A percentile compares a stretch with the other conserved stretches of the same genome.
These are phyloP conservation scores for Polyodon spathula DNA, from an alignment of 2,113 vertebrate species.

Conservation along the genomic window DNA sequence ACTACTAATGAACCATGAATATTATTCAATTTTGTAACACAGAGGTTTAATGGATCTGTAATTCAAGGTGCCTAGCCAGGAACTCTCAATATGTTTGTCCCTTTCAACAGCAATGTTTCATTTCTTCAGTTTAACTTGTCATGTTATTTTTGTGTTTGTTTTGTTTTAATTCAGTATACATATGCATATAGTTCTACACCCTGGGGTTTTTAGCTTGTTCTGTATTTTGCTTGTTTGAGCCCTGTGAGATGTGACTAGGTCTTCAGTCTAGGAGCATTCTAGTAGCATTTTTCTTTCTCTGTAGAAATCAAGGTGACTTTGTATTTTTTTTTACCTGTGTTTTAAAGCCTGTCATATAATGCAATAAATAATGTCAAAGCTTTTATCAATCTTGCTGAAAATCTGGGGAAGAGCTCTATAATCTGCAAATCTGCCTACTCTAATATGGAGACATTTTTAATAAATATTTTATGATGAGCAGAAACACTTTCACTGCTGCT, in stretches of 20 bases:
- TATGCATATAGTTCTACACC: not conserved
- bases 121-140: not conserved
- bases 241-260: constrained; percentile 18
- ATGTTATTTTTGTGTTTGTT: not conserved
- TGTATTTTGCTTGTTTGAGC: constrained; percentile 24
- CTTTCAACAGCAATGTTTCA: not conserved
- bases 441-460: not conserved
- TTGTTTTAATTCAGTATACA: not conserved
- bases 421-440: not conserved
- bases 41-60: not conserved
- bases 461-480: not conserved
- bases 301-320: constrained; percentile 34
- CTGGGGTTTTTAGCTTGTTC: not conserved
- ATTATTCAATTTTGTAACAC: not conserved
- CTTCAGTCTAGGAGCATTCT: constrained; percentile 27
- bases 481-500: no score
- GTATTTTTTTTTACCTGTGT: constrained; percentile 39
- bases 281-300: constrained; percentile 35
- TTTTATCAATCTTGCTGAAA: constrained; percentile 15
- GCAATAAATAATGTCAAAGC: constrained; percentile 31
- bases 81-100: not conserved
- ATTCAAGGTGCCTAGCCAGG: not conserved
- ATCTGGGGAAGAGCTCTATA: not conserved
- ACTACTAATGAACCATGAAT: not conserved
- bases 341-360: constrained; percentile 30